phyloP scores from a whole-genome alignment of 2,113 vertebrate species.

The Tricholaema leucomelas region DNA sequence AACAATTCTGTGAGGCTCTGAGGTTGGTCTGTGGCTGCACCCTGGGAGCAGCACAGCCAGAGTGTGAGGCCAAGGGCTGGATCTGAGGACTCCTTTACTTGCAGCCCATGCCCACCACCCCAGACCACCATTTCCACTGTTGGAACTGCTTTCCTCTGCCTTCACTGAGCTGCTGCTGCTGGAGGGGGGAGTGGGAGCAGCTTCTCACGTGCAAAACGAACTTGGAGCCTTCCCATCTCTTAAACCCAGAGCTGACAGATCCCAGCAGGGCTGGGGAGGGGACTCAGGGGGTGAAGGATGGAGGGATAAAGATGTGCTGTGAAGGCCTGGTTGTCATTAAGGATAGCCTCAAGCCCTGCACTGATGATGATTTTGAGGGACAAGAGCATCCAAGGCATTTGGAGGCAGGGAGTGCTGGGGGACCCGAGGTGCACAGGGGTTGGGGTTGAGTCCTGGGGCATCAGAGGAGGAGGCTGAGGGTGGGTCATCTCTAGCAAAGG shows the following conservation, averaged over 20 bases:
- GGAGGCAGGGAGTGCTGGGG: neutral
- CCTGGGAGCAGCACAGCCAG: neutral
- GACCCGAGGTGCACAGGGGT: neutral
- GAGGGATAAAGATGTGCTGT: neutral
- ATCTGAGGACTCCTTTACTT: neutral
- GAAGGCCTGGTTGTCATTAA: neutral
- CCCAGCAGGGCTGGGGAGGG: neutral
- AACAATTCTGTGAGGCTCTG: neutral
- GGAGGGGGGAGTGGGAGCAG: neutral
- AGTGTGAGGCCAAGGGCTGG: neutral
- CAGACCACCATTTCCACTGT: neutral
- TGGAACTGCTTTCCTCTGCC: slow-evolving; percentile 1
- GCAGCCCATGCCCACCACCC: neutral
- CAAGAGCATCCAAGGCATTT: accelerated
- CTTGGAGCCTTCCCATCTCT: neutral
- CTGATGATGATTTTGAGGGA: neutral
- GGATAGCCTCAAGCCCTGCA: neutral
- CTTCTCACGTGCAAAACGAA: neutral
- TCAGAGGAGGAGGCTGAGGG: neutral
- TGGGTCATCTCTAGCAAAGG: neutral
- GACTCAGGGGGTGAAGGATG: neutral
- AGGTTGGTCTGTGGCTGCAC: neutral
- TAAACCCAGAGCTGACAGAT: neutral
- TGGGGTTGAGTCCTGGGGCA: neutral
- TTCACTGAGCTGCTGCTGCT: neutral